Evolutionary conservation across 2,888 invertebrate species (phyloP), one percentile per base, ranked within the genome.

Genomic region (Parascotia fuliginaria): DNA sequence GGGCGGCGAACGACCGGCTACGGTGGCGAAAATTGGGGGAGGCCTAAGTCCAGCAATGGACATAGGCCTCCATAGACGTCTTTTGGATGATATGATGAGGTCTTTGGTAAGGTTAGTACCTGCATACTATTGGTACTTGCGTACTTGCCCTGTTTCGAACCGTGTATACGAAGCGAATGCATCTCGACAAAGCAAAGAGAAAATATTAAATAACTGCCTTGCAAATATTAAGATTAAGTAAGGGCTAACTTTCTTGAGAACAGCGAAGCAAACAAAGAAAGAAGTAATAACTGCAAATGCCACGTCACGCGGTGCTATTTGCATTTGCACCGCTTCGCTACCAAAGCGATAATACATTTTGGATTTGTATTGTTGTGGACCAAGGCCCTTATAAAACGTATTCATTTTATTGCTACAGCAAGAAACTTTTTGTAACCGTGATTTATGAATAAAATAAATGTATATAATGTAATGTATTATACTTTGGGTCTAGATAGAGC

Each of bases 231-330:
- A 19, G n/a, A 24, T 3, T 7, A 29, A 13, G 15, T 33, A 28
- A 32, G n/a, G 16, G 31, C 34, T 34, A 39, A 52, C 38, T 52
- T 62, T 42, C 29, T 12, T 27, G 41, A 43, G 36, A 45, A 36
- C 49, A 48, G 45, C 49, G 34, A 50, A 47, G 51, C 48, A 40
- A 47, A 52, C 12, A 37, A 49, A 27, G 34, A 34, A 33, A 31
- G 38, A 57, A 48, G 46, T 27, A 42, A 50, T 42, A 49, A 54
- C 44, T 50, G 47, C 44, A 12, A 42, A 34, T 7, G 51, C 42
- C 55, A 63, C 33, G 36, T 48, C 33, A 45, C 36, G 55, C 44
- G 28, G 42, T 19, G 40, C 22, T 42, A 42, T 57, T 57, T 53
- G 49, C 54, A 50, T 61, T 15, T 2, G 13, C 12, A 9, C 6